Evolutionary conservation across 2,797 vertebrate species (phyloP), one percentile per base, ranked within the genome.

Genomic region (Ambastaia sidthimunki): DNA sequence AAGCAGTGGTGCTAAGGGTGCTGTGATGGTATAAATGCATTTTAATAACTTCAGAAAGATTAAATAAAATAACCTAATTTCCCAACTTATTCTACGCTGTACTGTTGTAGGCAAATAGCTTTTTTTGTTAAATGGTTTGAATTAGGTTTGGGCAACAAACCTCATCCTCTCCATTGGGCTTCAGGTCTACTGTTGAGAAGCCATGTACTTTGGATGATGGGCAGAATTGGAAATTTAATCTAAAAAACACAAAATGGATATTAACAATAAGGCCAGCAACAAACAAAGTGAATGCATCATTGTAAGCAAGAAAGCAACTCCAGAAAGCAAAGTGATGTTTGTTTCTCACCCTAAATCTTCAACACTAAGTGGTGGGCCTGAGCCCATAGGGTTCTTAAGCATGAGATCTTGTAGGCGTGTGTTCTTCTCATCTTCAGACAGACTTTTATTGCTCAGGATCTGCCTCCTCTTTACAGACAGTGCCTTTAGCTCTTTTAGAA

Each of bases 151-250:
- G n/a, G n/a, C n/a, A 12, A 19, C 25, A 70, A 15, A 99, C 98
- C 97, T 99, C 97, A 81, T 99, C 97, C 69, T 99, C 97, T 87
- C 97, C 98, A 77, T 98, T 97, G 44, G 97, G 91, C 88, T 98
- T 99, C 60, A 99, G 95, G 86, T 99, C 98, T 84, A 99, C 95
- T 7, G 96, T 96, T 68, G 96, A 95, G 90, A 98, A 99, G n/a
- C 98, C 98, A 79, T 99, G 97, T 18, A 99, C 96, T 92, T 97
- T 97, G 2, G 98, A 99, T 0, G 98, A 99, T 21, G 98, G 98
- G 90, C 97, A 99, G 92, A 99, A 99, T 94, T 99, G 98, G 91
- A 98, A 99, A 93, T 99, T 99, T 84, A 99, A 94, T 85, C 98
- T 99, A 89, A 41, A 9, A 28, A 9, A 41, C 7, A 41, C 34